Evolutionary conservation across 2,113 vertebrate genomes (phyloP).

Genomic region (Paralichthys olivaceus): DNA sequence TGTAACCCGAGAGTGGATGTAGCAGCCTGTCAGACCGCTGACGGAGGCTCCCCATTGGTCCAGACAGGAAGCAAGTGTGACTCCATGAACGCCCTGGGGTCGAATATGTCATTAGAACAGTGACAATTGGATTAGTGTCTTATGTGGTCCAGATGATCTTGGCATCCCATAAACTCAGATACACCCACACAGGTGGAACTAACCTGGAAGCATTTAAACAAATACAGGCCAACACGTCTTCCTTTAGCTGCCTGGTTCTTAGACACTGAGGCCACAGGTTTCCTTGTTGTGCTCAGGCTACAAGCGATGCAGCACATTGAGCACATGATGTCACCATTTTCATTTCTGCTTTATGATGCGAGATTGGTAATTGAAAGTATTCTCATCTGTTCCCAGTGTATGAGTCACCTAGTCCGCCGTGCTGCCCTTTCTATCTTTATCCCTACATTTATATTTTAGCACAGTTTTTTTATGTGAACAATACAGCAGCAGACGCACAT

Average conservation of each 20-base stretch:
- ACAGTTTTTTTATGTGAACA: slow-evolving; percentile 20
- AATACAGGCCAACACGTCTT: slow-evolving; percentile 1
- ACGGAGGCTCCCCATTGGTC: slow-evolving; percentile 64
- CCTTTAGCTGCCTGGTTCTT: slow-evolving; percentile 3
- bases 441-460: slow-evolving; percentile 33
- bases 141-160: slow-evolving; percentile 58
- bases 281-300: neutral
- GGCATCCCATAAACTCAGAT: slow-evolving; percentile 45
- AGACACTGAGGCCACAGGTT: neutral
- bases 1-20: slow-evolving; percentile 69
- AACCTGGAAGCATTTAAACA: slow-evolving; percentile 30
- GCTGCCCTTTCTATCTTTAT: slow-evolving; percentile 59
- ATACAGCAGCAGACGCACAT: slow-evolving; percentile 13
- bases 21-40: slow-evolving; percentile 62
- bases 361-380: slow-evolving; percentile 66
- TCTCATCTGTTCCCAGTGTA: slow-evolving; percentile 57
- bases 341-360: slow-evolving; percentile 55
- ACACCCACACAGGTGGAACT: slow-evolving; percentile 40
- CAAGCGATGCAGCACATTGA: slow-evolving; percentile 25
- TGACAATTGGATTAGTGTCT: slow-evolving; percentile 76
- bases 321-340: slow-evolving; percentile 57
- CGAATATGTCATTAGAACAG: slow-evolving; percentile 59
- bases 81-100: slow-evolving; percentile 55
- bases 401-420: slow-evolving; percentile 58
- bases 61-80: slow-evolving; percentile 68